Conservation (phyloP, 2,797 vertebrate species). For the Ataeniobius toweri region DNA sequence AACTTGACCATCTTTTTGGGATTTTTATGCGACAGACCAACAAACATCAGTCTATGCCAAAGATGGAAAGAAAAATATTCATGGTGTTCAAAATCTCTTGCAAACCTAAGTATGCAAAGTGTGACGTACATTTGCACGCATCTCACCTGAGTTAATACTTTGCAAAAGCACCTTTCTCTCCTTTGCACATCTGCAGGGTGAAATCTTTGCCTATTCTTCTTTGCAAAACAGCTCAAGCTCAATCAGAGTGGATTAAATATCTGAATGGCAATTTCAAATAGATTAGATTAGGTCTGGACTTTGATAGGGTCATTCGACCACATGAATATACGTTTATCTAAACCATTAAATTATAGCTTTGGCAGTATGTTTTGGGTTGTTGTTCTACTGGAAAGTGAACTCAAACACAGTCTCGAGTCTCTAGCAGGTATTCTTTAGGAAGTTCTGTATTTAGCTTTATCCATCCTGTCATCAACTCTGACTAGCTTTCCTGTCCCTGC, state of each 20-base stretch:
- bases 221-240: not conserved
- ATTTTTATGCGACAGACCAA: not conserved
- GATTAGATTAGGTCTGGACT: not conserved
- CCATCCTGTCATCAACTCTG: not conserved
- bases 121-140: not conserved
- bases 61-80: not conserved
- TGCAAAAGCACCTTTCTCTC: not conserved
- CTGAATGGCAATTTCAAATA: not conserved
- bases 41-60: not conserved
- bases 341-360: not conserved
- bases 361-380: not conserved
- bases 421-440: not conserved
- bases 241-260: not conserved
- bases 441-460: not conserved
- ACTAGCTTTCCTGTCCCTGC: not conserved
- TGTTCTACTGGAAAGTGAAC: not conserved
- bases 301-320: not conserved
- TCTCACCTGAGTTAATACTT: not conserved
- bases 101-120: not conserved
- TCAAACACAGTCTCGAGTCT: not conserved
- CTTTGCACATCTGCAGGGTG: not conserved
- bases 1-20: not conserved
- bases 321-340: not conserved
- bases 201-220: not conserved
- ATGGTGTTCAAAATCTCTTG: not conserved